Evolutionary conservation across 2,888 invertebrate species (phyloP), one percentile per base, ranked within the genome.

Genomic region (Cyrtodaria siliqua): DNA sequence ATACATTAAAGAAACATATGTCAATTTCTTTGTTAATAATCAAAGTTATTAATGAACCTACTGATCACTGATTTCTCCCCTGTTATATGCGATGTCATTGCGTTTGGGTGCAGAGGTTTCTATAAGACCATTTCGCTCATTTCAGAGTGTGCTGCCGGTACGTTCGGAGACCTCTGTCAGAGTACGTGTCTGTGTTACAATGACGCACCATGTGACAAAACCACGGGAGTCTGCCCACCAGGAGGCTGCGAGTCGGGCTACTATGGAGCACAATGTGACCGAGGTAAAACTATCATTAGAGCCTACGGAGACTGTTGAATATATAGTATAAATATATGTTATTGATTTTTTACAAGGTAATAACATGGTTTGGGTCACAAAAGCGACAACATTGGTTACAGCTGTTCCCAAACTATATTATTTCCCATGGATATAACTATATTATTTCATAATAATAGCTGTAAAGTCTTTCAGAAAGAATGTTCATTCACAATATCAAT

Each of bases 191-290:
- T 70, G 1, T 82, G 82, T 50, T 24, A 44, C 2, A 56, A 60
- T 24, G 66, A 71, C 14, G 24, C 29, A n/a, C 59, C 70, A 3
- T 82, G 82, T 70, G 59, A 82, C 61, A 72, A 63, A 20, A 56
- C 44, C 14, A 79, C 76, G 6, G 82, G 82, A 0, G 23, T 38
- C 14, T 82, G 82, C 47, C 76, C 80, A 8, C 16, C 33, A 0
- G 68, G 67, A 0, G 73, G 63, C 14, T 82, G 82, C 60, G 72
- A 72, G n/a, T 18, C 62, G 12, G 82, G 82, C 0, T 79, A 67
- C 66, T 61, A 57, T 18, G 78, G 81, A 2, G 23, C 55, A 0
- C 33, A 49, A n/a, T 81, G 81, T 57, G 60, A 56, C 27, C 23
- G 62, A 77, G 80, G 80, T 77, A 68, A 23, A 59, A 49, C 9